Conservation (phyloP, 2,888 invertebrate species). For the Pyrocoelia pectoralis region DNA sequence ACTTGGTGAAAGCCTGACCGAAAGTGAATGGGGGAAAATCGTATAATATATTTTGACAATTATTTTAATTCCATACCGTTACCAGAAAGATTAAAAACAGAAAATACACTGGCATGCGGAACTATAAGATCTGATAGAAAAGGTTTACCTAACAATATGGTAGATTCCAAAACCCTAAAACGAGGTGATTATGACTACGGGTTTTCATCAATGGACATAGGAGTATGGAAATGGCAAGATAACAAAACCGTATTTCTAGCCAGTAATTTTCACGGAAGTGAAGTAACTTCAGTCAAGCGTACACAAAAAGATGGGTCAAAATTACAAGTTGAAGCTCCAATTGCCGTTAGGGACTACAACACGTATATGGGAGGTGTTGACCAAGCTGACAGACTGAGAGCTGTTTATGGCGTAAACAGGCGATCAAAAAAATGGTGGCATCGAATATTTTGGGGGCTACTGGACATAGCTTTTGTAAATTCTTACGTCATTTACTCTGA, state of each 20-base stretch:
- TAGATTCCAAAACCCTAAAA: neutral
- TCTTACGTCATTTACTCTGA: slow-evolving; percentile 2
- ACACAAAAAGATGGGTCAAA: neutral
- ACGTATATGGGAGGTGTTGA: neutral
- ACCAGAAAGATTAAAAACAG: neutral
- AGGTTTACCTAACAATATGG: neutral
- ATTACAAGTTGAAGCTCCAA: neutral
- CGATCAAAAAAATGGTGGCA: slow-evolving; percentile 3
- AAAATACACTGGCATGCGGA: neutral
- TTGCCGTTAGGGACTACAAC: neutral
- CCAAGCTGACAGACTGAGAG: neutral
- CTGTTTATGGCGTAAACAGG: neutral
- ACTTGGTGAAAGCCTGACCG: slow-evolving; percentile 1
- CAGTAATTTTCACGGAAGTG: neutral
- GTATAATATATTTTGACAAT: slow-evolving; percentile 4
- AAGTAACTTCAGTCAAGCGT: neutral
- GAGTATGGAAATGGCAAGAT: slow-evolving; percentile 2
- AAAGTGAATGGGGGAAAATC: neutral
- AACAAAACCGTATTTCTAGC: neutral
- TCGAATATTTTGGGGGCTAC: neutral
- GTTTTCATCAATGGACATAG: neutral
- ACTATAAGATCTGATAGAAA: neutral
- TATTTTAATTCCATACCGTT: neutral
- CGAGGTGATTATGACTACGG: neutral
- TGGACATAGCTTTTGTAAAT: neutral